Evolutionary conservation across 2,113 vertebrate species (phyloP), one percentile per base, ranked within the genome.

Genomic region (Calypte anna): DNA sequence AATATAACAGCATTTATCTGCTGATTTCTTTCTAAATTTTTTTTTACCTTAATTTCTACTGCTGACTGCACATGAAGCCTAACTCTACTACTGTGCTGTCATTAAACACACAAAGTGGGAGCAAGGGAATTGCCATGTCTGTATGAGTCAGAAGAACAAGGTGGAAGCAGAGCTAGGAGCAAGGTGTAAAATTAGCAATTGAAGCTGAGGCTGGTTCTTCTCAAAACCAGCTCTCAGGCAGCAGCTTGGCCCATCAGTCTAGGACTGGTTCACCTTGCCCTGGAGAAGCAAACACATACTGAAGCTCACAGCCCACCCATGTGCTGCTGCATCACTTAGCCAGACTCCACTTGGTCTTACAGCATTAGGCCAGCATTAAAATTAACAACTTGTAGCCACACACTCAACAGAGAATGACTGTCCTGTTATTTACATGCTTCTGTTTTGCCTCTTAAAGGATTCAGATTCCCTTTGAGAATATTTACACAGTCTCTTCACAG

Each of bases 121-220:
- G 43, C 43, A 14, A 24, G 9, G 10, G 27, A 86, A 72, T 40
- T 0, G 0, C 44, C 1, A 0, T 54, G 69, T 6, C 16, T 18
- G 24, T 23, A 44, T 9, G 12, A 17, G 25, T 40, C 63, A 57
- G 30, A 82, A 57, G 30, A 82, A 53, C 0, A 0, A 14, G 14
- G 18, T 48, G 38, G 28, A 86, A 88, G 23, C 17, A 5, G 28
- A 66, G 31, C 53, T n/a, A 64, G 51, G 8, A 88, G 19, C 53
- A 76, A 94, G 25, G 15, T 48, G 28, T 79, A 72, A 68, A 82
- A 82, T 54, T 2, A 73, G 24, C 50, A 58, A 10, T 0, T 8
- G 69, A 70, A 61, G 38, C 19, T 51, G 50, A 80, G 6, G 10
- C 40, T 88, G 58, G 7, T 8, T 95, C 50, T 57, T 75, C 54